Conservation (phyloP, 2,113 vertebrate genomes). For the Gnathonemus echidnorhynchus region DNA sequence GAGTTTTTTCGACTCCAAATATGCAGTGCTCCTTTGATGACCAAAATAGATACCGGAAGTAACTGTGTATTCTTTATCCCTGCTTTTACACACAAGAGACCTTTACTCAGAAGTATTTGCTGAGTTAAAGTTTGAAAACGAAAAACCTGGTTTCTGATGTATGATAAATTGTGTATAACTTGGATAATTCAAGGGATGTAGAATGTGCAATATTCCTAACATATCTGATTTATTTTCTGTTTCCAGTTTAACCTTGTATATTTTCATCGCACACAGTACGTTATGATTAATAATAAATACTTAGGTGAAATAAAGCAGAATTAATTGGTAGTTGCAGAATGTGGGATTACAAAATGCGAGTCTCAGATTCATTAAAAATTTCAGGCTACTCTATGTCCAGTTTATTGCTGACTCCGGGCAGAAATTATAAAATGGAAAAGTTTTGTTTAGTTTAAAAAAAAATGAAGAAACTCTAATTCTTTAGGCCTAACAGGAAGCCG, state of each 20-base stretch:
- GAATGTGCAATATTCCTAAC: not conserved
- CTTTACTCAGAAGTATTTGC: slow-evolving; percentile 29
- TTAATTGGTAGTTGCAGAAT: not conserved
- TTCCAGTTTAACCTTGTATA: not conserved
- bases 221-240: not conserved
- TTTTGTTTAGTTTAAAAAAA: not conserved
- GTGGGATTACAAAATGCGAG: not conserved
- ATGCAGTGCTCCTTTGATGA: slow-evolving; percentile 44
- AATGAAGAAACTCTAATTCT: not conserved
- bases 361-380: not conserved
- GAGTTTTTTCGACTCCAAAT: slow-evolving; percentile 33
- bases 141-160: not conserved
- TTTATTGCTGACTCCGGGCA: not conserved
- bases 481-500: not conserved
- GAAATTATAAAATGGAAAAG: not conserved
- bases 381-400: not conserved
- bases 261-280: not conserved
- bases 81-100: slow-evolving; percentile 33
- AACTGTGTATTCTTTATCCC: slow-evolving; percentile 14
- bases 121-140: slow-evolving; percentile 28
- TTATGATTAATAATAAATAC: not conserved
- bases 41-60: slow-evolving; percentile 46
- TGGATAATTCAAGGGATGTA: not conserved
- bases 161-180: not conserved
- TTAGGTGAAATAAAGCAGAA: not conserved